These are phyloP conservation scores for Apus apus DNA, from an alignment of 2,113 vertebrate species.

Conservation along the genomic window DNA sequence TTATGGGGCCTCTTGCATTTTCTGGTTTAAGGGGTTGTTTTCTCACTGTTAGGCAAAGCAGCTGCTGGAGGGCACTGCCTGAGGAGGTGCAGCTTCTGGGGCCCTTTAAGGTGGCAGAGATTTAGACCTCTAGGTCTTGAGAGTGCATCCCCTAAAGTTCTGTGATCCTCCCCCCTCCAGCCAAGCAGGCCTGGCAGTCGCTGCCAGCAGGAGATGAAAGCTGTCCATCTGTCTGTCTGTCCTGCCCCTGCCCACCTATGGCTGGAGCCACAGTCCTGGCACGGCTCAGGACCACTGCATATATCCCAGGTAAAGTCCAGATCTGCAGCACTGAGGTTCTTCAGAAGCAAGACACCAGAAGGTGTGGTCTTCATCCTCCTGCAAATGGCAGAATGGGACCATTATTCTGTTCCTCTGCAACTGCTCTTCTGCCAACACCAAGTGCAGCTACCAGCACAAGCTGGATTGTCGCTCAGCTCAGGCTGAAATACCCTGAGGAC, in stretches of 20 bases:
- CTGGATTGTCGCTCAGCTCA: fast-evolving
- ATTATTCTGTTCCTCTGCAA: not conserved
- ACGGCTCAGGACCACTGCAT: fast-evolving
- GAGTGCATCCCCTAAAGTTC: not conserved
- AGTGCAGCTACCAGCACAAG: no score
- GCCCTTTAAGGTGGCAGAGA: not conserved
- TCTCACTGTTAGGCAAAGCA: not conserved
- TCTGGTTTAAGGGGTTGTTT: not conserved
- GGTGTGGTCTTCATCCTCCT: not conserved
- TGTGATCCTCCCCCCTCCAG: not conserved
- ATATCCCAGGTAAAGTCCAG: fast-evolving
- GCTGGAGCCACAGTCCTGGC: not conserved
- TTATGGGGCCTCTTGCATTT: not conserved
- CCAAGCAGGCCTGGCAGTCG: not conserved
- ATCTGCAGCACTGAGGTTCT: fast-evolving
- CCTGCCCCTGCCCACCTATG: not conserved
- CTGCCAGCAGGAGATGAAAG: not conserved
- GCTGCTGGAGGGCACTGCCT: not conserved
- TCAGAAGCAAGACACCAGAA: not conserved
- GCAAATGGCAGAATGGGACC: not conserved
- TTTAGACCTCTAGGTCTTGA: not conserved
- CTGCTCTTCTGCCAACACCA: fast-evolving
- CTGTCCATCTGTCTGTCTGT: not conserved
- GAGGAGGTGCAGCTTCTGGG: not conserved
- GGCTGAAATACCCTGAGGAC: not conserved